Conservation (phyloP, 2,888 invertebrate species). For the Ophion costatus region DNA sequence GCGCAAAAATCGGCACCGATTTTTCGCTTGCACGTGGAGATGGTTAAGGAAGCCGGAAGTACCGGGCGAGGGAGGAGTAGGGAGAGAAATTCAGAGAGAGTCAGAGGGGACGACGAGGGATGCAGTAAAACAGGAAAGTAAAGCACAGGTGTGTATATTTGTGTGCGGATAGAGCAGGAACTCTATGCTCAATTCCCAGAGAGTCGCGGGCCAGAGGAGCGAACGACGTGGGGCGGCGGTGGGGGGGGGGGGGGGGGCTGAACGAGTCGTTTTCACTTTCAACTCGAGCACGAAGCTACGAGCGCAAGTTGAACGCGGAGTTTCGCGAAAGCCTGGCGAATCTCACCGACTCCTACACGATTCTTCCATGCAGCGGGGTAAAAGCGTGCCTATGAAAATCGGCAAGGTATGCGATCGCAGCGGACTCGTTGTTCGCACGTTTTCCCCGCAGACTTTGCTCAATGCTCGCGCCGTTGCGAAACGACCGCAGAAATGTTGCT, state of each 20-base stretch:
- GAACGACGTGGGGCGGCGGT: slow-evolving; percentile 30
- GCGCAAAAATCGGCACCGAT: too few relatives aligned
- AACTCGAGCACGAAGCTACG: slow-evolving; percentile 50
- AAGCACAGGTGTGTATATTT: slow-evolving; percentile 30
- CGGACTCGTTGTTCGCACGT: neutral
- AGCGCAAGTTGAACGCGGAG: slow-evolving; percentile 35
- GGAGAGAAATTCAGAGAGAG: neutral
- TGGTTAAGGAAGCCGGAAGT: slow-evolving; percentile 9
- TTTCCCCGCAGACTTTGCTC: neutral
- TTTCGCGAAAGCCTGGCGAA: slow-evolving; percentile 25
- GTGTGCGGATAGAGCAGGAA: slow-evolving; percentile 36
- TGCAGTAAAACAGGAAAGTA: slow-evolving; percentile 36
- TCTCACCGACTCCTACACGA: slow-evolving; percentile 1
- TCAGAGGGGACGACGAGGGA: neutral
- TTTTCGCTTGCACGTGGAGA: neutral
- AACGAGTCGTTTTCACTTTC: slow-evolving; percentile 65
- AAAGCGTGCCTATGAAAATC: slow-evolving; percentile 50
- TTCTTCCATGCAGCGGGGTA: neutral
- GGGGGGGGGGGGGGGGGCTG: slow-evolving; percentile 26
- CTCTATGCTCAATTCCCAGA: slow-evolving; percentile 50
- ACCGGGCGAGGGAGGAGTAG: slow-evolving; percentile 29
- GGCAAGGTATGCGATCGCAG: slow-evolving; percentile 37
- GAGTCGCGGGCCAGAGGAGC: slow-evolving; percentile 20
- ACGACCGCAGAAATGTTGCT: too few relatives aligned
- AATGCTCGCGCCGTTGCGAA: neutral